These are phyloP conservation scores for Litoditis marina DNA, from an alignment of 2,888 invertebrate species.

Conservation along the genomic window DNA sequence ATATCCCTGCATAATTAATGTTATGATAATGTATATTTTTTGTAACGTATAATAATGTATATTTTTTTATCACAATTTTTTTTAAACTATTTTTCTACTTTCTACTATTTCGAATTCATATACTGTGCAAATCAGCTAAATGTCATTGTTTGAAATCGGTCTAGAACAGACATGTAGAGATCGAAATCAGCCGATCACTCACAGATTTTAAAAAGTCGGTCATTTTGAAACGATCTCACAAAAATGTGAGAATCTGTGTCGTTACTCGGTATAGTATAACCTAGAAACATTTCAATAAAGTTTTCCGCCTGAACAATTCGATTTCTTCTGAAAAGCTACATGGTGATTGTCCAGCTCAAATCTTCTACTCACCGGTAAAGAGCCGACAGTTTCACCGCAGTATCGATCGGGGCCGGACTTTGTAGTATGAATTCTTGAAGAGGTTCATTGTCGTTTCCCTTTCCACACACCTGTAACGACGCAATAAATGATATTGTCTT, in stretches of 20 bases:
- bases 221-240: no score
- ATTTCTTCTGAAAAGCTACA: no score
- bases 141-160: neutral
- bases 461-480: conserved; percentile 80
- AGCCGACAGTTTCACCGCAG: conserved; percentile 92
- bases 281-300: no score
- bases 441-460: conserved; percentile 82
- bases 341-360: no score
- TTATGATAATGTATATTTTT: no score
- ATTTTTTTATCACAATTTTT: neutral
- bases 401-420: conserved; percentile 98
- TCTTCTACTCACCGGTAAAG: conserved; percentile 71
- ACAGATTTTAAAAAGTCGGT: no score
- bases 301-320: no score
- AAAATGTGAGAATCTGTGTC: no score
- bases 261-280: no score
- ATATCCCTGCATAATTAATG: conserved; percentile 72
- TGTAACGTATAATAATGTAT: conserved; percentile 75
- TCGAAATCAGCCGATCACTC: no score
- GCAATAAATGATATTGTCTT: conserved; percentile 64
- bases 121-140: conserved; percentile 8
- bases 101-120: neutral
- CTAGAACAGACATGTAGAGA: no score
- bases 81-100: neutral
- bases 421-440: conserved; percentile 95